Evolutionary conservation across 2,888 invertebrate genomes (phyloP).

Genomic region (Cyclophora punctaria): DNA sequence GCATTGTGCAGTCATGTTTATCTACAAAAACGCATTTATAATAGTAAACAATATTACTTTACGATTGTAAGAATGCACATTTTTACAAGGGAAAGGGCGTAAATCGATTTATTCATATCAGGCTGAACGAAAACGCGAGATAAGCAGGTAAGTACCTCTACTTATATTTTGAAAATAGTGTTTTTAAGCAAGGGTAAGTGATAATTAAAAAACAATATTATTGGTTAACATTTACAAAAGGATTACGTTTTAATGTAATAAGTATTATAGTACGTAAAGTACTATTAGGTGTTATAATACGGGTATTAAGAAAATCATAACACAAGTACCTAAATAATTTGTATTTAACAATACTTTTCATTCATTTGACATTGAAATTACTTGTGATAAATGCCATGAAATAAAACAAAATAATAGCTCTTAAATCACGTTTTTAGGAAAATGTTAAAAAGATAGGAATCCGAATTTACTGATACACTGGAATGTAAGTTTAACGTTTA

Average conservation of each 20-base stretch:
- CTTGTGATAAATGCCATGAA: constrained; percentile 5
- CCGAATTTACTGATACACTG: constrained; percentile 65
- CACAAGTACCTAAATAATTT: no score
- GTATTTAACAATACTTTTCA: not conserved
- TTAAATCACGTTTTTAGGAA: constrained; percentile 58
- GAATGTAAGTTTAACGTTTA: constrained; percentile 56
- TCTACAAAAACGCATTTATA: constrained; percentile 43
- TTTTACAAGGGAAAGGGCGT: constrained; percentile 41
- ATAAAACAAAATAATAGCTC: constrained; percentile 28
- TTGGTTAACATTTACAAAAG: no score
- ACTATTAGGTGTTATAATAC: no score
- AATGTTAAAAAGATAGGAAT: constrained; percentile 58
- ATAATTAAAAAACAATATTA: no score
- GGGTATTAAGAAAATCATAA: no score
- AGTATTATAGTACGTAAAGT: no score
- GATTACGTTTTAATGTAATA: no score
- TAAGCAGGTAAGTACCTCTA: not conserved
- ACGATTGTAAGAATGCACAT: constrained; percentile 37
- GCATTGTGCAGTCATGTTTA: constrained; percentile 27
- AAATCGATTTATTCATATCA: constrained; percentile 23
- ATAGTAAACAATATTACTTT: constrained; percentile 52
- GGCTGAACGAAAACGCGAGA: constrained; percentile 16
- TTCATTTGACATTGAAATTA: not conserved
- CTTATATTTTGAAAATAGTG: no score
- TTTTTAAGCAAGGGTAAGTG: no score